Evolutionary conservation across 1,140 invertebrate genomes (phyloP), one percentile per base, ranked within the genome.

Genomic region (Oncopeltus fasciatus): DNA sequence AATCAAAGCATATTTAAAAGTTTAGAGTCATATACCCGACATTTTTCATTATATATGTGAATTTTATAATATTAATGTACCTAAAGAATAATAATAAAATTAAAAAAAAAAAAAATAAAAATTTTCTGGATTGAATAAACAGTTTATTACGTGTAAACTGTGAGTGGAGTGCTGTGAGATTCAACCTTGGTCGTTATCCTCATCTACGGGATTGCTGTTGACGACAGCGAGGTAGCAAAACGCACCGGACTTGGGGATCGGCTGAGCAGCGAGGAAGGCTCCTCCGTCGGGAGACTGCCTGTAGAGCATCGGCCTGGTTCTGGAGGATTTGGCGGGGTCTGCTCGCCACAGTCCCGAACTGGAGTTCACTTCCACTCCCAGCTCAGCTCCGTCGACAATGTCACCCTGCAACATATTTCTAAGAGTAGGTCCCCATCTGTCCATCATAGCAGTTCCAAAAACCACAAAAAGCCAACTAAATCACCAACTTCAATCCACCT

Each of bases 181-280:
- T n/a, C n/a, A n/a, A n/a, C n/a, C n/a, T n/a, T n/a, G n/a, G n/a
- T 49, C 47, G 16, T 64, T 24, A 29, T 60, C 2, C 24, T 60
- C 24, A 27, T 29, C 16, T n/a, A 43, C 64, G 51, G 24, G 49
- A 14, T 38, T 58, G 28, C 71, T 70, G 14, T 74, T 73, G 14
- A 78, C 70, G 14, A 78, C 76, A 0, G 76, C 75, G 26, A 77
- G 66, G 67, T 77, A 78, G 66, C 75, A 77, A 66, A 78, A 79
- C 2, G 76, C 76, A 5, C 77, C 77, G 61, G 74, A 75, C 56
- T 74, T 69, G 11, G 77, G 77, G 20, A 78, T 71, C 2, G 76
- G 76, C 61, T 78, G 76, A 0, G 73, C 70, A 0, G 76, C 72
- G 4, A 78, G 67, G 67, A 78, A 79, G 11, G 72, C 75, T 5